Evolutionary conservation across 2,888 invertebrate species (phyloP), one percentile per base, ranked within the genome.

Genomic region (Leucophenga montana): DNA sequence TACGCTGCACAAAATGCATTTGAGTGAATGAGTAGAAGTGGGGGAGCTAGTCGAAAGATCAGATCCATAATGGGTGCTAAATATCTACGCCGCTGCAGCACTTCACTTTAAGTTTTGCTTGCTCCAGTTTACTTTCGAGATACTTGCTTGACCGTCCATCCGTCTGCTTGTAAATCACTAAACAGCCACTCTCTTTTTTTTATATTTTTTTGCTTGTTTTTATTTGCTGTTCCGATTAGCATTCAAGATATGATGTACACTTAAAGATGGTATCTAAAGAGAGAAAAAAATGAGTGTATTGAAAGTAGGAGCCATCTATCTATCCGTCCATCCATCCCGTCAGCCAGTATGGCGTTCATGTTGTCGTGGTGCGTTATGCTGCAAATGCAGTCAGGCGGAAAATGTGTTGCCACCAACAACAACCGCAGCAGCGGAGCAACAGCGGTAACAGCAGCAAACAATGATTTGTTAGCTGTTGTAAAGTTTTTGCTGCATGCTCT

Each of bases 321-420:
- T 13, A 18, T 18, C 11, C n/a, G 11, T 39, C 39, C 11, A 39
- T 5, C 39, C 39, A 39, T 5, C 39, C 39, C 39, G 39, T 39
- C 39, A 39, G 11, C 33, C 33, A 33, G 33, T 33, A 33, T 33
- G 33, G 33, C 33, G 8, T 39, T 39, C 39, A 11, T 39, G 39
- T 39, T 39, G 39, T 8, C 11, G 39, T 39, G 39, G n/a, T 57
- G 16, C 31, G 57, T 39, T 39, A 39, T 39, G 39, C 11, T 39
- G 9, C 8, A 39, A 39, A 57, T 57, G 57, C 57, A 61, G 8
- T 61, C 9, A 44, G 14, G 61, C 61, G 39, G 33, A 61, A 61
- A 61, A 61, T 61, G 9, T 68, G n/a, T 39, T 70, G 71, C 75
- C 80, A 75, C 82, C 79, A 74, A 78, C 77, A 53, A 69, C 50